Percentiles rank a stretch among this genome's conserved stretches.
These are phyloP conservation scores for Argyra leucocephala DNA, from an alignment of 2,888 invertebrate species.

Conservation along the genomic window DNA sequence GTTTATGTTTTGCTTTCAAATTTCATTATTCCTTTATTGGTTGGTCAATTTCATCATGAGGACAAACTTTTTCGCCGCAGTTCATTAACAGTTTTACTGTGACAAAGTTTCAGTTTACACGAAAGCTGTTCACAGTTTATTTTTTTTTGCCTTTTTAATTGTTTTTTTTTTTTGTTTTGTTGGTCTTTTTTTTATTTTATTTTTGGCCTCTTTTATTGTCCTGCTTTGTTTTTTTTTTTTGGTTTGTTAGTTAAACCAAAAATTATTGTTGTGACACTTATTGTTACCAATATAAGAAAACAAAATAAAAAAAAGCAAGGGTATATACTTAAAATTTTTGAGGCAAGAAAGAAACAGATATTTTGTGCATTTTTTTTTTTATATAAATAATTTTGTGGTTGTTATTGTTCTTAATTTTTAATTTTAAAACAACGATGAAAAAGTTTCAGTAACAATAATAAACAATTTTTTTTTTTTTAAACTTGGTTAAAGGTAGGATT, in stretches of 20 bases:
- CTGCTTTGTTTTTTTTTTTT: neutral
- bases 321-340: neutral
- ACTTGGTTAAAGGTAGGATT: too few species aligned
- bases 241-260: neutral
- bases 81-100: conserved; percentile 20
- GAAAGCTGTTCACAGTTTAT: neutral
- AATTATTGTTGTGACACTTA: neutral
- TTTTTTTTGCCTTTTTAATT: neutral
- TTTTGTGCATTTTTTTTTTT: neutral
- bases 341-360: neutral
- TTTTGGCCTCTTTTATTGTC: neutral
- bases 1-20: neutral
- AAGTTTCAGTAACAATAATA: too few species aligned
- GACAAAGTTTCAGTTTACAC: neutral
- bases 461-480: too few species aligned
- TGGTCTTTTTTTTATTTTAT: neutral
- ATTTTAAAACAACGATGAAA: too few species aligned
- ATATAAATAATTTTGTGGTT: neutral
- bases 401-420: too few species aligned
- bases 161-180: neutral
- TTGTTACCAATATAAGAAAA: neutral
- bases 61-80: conserved; percentile 21
- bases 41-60: neutral
- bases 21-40: neutral
- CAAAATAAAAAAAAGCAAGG: too few species aligned